Percentiles rank a stretch among this genome's conserved stretches.
Conservation (phyloP, 2,888 invertebrate species). For the Formica aserva region DNA sequence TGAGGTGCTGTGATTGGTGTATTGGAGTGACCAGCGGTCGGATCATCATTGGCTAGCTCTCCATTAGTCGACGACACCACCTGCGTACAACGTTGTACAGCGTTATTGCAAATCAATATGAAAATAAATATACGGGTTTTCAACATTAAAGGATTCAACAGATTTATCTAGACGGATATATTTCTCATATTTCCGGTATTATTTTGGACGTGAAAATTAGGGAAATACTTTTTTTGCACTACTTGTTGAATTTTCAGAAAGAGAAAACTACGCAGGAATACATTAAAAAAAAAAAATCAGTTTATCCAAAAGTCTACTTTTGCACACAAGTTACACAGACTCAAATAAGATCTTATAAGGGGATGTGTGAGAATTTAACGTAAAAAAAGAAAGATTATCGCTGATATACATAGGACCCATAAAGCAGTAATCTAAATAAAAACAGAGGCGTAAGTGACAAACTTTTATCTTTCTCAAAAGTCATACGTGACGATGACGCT, state of each 20-base stretch:
- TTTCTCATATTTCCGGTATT: slow-evolving; percentile 9
- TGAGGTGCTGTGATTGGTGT: slow-evolving; percentile 97
- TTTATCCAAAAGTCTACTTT: slow-evolving; percentile 46
- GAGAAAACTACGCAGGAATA: slow-evolving; percentile 30
- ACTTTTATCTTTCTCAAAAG: slow-evolving; percentile 20
- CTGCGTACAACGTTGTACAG: slow-evolving; percentile 86
- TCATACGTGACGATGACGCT: slow-evolving; percentile 39
- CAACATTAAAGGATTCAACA: slow-evolving; percentile 13
- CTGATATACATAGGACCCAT: not conserved
- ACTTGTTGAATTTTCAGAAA: slow-evolving; percentile 35
- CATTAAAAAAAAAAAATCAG: slow-evolving; percentile 7
- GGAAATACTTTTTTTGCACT: slow-evolving; percentile 16
- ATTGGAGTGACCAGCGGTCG: slow-evolving; percentile 98
- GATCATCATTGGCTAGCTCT: slow-evolving; percentile 97
- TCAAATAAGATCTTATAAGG: slow-evolving; percentile 8
- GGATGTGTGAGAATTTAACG: not conserved
- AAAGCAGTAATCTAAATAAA: slow-evolving; percentile 35
- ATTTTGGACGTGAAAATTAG: slow-evolving; percentile 20
- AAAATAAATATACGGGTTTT: not conserved
- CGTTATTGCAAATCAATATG: slow-evolving; percentile 48
- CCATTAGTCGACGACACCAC: slow-evolving; percentile 99
- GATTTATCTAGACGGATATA: not conserved
- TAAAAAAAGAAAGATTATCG: slow-evolving; percentile 14
- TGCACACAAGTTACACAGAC: not conserved
- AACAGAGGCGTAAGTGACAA: slow-evolving; percentile 41